Percentiles rank a stretch among this genome's conserved stretches.
phyloP scores from a whole-genome alignment of 2,113 vertebrate species.

The Ciconia maguari region DNA sequence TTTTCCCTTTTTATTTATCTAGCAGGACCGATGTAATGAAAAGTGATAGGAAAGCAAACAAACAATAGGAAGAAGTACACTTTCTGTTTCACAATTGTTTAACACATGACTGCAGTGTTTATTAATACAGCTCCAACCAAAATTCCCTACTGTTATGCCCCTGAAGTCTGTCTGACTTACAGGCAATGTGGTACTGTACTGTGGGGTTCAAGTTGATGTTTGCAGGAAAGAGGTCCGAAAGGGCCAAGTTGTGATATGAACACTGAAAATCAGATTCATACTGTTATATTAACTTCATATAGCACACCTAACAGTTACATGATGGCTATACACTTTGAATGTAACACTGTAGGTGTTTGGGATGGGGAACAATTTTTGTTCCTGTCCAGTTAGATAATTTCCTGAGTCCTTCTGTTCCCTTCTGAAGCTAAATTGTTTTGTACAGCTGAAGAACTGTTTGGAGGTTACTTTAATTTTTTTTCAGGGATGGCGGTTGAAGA shows the following conservation, averaged over 20 bases:
- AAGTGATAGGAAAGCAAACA: background rate
- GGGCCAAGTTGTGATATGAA: background rate
- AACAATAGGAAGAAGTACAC: background rate
- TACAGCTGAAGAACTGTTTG: background rate
- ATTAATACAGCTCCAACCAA: background rate
- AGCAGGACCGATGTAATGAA: background rate
- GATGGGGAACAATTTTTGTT: background rate
- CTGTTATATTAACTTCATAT: background rate
- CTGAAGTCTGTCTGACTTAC: background rate
- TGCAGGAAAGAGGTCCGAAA: background rate
- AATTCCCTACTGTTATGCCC: background rate
- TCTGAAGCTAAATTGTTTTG: background rate
- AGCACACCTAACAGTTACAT: background rate
- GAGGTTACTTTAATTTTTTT: constrained; percentile 38
- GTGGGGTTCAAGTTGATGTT: background rate
- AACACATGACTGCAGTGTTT: background rate
- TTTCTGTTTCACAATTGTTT: background rate
- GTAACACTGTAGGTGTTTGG: background rate
- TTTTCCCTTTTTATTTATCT: background rate
- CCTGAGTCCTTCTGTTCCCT: background rate
- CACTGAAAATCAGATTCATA: background rate
- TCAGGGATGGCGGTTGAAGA: constrained; percentile 94
- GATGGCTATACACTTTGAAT: background rate
- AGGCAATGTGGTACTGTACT: background rate
- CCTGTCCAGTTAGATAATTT: background rate